Percentiles rank a stretch among this genome's conserved stretches.
phyloP scores from a whole-genome alignment of 2,113 vertebrate genomes.

The Nerophis lumbriciformis region DNA sequence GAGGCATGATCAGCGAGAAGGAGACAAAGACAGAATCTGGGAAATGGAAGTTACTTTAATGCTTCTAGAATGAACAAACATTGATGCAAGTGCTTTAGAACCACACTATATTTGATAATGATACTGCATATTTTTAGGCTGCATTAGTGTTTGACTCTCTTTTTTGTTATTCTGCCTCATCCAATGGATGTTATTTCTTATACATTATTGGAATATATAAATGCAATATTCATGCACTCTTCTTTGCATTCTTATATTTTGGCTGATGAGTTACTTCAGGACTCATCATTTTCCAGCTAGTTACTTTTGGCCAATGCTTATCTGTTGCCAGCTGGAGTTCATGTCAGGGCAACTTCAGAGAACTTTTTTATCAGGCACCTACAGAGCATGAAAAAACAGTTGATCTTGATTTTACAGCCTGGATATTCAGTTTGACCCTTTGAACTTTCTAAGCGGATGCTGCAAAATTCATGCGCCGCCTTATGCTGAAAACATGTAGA shows the following conservation, averaged over 20 bases:
- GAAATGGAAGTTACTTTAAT: slow-evolving; percentile 28
- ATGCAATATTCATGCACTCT: not conserved
- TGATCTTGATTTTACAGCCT: not conserved
- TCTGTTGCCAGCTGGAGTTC: too few species aligned
- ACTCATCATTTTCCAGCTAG: too few species aligned
- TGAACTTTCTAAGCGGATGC: not conserved
- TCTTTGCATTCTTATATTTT: not conserved
- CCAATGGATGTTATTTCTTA: not conserved
- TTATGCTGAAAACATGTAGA: too few species aligned
- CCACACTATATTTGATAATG: slow-evolving; percentile 21
- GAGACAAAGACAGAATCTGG: slow-evolving; percentile 26
- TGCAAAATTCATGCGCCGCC: too few species aligned
- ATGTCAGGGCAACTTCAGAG: too few species aligned
- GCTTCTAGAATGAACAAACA: slow-evolving; percentile 2
- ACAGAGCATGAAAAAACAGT: not conserved
- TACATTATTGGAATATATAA: too few species aligned
- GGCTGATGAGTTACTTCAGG: too few species aligned
- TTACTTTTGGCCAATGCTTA: too few species aligned
- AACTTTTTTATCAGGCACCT: not conserved
- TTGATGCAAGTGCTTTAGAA: slow-evolving; percentile 1
- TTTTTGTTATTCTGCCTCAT: not conserved
- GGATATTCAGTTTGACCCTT: not conserved
- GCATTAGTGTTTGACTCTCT: not conserved
- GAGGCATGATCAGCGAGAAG: slow-evolving; percentile 20
- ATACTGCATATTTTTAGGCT: not conserved